Evolutionary conservation across 2,113 vertebrate genomes (phyloP).

Genomic region (Gila orcuttii): DNA sequence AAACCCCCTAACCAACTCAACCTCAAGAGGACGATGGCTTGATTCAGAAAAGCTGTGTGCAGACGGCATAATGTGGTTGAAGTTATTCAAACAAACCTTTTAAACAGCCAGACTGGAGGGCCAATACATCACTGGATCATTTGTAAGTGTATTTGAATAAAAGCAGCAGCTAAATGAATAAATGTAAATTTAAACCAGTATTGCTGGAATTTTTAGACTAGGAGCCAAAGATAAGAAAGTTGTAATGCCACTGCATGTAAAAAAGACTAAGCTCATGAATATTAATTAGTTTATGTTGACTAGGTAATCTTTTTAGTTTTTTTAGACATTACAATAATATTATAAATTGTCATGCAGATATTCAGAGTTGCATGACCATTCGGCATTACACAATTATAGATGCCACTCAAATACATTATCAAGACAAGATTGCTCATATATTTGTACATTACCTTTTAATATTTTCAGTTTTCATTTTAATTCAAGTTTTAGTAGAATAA

Average conservation of each 20-base stretch:
- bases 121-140: background rate
- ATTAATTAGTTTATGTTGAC: background rate
- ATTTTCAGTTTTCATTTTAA: background rate
- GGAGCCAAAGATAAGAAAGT: background rate
- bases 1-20: conserved; percentile 1
- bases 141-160: background rate
- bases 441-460: background rate
- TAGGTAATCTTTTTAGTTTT: background rate
- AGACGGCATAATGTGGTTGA: background rate
- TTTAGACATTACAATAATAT: background rate
- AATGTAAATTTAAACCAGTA: background rate
- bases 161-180: background rate
- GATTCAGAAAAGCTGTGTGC: conserved; percentile 49
- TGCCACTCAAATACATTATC: background rate
- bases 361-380: background rate
- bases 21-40: conserved; percentile 8
- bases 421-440: background rate
- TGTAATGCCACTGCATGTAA: background rate
- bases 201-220: background rate
- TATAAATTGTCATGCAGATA: background rate
- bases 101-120: background rate
- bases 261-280: background rate
- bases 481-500: no score
- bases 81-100: conserved; percentile 20
- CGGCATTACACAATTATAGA: background rate